Evolutionary conservation across 2,888 invertebrate genomes (phyloP).

Genomic region (Aromia moschata): DNA sequence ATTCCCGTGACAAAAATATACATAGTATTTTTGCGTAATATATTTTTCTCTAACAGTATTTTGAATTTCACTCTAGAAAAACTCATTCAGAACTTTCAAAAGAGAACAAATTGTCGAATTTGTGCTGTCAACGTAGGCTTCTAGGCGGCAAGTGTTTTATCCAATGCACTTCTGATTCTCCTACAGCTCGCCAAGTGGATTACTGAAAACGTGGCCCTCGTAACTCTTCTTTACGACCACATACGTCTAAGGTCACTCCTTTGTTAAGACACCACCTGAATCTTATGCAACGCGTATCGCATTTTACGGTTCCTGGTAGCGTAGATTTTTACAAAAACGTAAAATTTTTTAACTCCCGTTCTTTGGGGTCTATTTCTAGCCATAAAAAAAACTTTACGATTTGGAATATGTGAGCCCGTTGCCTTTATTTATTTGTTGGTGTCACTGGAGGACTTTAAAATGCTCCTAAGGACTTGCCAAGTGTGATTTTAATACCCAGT

Average conservation of each 20-base stretch:
- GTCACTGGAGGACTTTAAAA: constrained; percentile 17
- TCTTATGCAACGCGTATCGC: constrained; percentile 10
- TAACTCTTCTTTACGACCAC: constrained; percentile 5
- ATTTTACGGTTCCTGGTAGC: constrained; percentile 18
- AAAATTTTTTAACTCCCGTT: constrained; percentile 6
- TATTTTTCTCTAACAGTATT: too few species aligned
- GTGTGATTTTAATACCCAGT: constrained; percentile 21
- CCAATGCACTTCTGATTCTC: too few species aligned
- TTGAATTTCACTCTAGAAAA: too few species aligned
- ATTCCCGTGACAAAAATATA: too few species aligned
- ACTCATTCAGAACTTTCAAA: too few species aligned
- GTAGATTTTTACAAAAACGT: constrained; percentile 16
- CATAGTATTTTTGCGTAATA: too few species aligned
- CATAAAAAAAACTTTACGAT: constrained; percentile 17
- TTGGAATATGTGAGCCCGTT: constrained; percentile 22
- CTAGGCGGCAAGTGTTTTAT: too few species aligned
- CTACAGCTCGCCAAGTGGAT: too few species aligned
- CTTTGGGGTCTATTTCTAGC: background rate
- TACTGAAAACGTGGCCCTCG: too few species aligned
- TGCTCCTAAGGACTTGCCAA: constrained; percentile 20
- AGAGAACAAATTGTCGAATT: too few species aligned
- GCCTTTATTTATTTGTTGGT: constrained; percentile 19
- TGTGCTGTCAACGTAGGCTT: too few species aligned
- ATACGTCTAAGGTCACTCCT: constrained; percentile 1
- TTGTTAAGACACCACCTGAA: constrained; percentile 18